Base-by-base conservation (phyloP, 1,140 invertebrate genomes). In the Zaprionus inermis region DNA sequence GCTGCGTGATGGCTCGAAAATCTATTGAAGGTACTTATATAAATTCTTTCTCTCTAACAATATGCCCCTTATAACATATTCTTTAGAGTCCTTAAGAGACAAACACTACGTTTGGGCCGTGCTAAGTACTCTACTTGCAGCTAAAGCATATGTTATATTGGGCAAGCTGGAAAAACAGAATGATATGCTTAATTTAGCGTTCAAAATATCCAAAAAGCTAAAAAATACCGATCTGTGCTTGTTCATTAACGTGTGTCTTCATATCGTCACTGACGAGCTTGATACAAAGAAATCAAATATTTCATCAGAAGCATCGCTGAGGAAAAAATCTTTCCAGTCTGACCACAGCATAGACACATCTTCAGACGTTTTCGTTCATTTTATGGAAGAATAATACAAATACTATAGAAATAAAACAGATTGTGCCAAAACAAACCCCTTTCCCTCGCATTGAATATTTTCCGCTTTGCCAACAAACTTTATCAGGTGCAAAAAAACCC, bases 181-280 rank as follows among this genome's bases (percentile, higher is more conserved):
- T 38, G 81, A 85, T 7, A 57, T 71, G 16, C 54, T 91, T 3
- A 28, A 18, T 0, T 63, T 80, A 7, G 78, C 83, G 2, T 76
- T 72, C 12, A 18, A 12, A 6, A 22, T 85, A 22, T 72, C 90
- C 5, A 75, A 85, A 41, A 57, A 41, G 1, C 52, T 91, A 18
- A 88, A 73, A 36, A 90, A 72, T 34, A 71, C 74, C 2, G 66
- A 80, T 16, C 58, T 91, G 2, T 70, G 75, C 16, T 24, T 79
- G 0, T 91, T 91, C 46, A 68, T 91, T 11, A 85, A 90, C 10
- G 59, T 81, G 24, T 90, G 90, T 46, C 57, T 68, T 0, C 73
- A 69, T 5, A 58, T 90, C 0, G 90, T 89, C 68, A 56, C 38
- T 1, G 90, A 78, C 36, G 90, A 91, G 51, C 71, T 90, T 2